Evolutionary conservation across 2,113 vertebrate genomes (phyloP).

Genomic region (Falcunculus frontatus): DNA sequence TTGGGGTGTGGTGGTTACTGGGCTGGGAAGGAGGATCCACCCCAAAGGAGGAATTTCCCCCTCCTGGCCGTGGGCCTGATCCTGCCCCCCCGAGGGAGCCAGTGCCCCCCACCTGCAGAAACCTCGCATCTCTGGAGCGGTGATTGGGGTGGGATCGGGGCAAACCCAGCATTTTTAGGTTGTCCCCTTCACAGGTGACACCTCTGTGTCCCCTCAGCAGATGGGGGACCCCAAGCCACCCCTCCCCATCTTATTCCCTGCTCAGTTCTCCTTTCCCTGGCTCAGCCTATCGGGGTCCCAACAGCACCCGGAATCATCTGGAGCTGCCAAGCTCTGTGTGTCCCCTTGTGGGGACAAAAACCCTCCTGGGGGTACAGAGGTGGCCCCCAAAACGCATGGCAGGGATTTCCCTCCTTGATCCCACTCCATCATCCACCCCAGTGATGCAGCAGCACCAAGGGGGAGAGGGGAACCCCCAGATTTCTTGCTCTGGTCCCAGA

Average conservation of each 20-base stretch:
- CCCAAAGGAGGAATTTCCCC: not conserved
- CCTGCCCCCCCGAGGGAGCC: not conserved
- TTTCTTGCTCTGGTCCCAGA: not conserved
- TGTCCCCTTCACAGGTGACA: not conserved
- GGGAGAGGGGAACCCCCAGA: not conserved
- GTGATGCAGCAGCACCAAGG: fast-evolving
- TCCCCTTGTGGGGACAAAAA: fast-evolving
- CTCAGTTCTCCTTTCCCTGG: not conserved
- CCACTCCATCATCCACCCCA: not conserved
- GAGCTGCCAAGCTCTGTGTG: not conserved
- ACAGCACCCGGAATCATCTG: fast-evolving
- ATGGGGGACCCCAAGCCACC: not conserved
- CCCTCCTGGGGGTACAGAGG: not conserved
- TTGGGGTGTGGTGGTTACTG: fast-evolving
- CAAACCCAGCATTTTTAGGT: not conserved
- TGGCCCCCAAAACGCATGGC: fast-evolving
- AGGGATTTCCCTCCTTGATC: not conserved
- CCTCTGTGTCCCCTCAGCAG: not conserved
- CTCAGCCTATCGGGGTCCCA: not conserved
- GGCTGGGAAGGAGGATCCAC: not conserved
- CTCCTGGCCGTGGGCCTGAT: not conserved
- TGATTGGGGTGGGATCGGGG: not conserved
- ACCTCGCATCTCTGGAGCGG: fast-evolving
- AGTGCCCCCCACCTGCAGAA: not conserved
- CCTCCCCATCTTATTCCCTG: not conserved